phyloP scores from a whole-genome alignment of 2,113 vertebrate species.

The Emydura subglobosa region DNA sequence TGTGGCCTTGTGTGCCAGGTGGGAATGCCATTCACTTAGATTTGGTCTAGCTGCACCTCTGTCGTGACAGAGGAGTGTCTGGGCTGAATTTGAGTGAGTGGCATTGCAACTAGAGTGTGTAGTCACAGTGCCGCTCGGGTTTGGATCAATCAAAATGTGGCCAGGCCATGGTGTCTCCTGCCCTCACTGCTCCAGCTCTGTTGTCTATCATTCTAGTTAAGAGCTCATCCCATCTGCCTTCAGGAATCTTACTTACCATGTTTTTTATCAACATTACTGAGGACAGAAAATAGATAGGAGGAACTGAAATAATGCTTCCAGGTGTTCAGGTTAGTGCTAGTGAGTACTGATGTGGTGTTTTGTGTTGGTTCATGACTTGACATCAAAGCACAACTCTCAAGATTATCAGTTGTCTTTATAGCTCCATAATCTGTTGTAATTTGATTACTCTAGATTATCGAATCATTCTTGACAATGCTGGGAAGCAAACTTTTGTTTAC shows the following conservation, averaged over 20 bases:
- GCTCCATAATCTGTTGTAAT: neutral
- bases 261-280: neutral
- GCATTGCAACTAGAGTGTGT: neutral
- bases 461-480: neutral
- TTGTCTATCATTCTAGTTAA: neutral
- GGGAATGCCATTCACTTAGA: neutral
- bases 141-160: neutral
- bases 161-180: too few relatives aligned
- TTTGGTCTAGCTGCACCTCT: neutral
- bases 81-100: neutral
- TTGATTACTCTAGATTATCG: neutral
- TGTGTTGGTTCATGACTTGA: neutral
- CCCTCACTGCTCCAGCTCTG: neutral
- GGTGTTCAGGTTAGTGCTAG: neutral
- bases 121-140: neutral
- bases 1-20: too few relatives aligned
- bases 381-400: neutral
- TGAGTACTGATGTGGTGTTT: neutral
- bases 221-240: neutral
- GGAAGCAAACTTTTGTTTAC: neutral
- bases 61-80: neutral
- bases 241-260: neutral
- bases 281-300: neutral
- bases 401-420: neutral
- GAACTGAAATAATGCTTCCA: neutral